These are phyloP conservation scores for Donacobius atricapilla DNA, from an alignment of 2,113 vertebrate species.

Conservation along the genomic window DNA sequence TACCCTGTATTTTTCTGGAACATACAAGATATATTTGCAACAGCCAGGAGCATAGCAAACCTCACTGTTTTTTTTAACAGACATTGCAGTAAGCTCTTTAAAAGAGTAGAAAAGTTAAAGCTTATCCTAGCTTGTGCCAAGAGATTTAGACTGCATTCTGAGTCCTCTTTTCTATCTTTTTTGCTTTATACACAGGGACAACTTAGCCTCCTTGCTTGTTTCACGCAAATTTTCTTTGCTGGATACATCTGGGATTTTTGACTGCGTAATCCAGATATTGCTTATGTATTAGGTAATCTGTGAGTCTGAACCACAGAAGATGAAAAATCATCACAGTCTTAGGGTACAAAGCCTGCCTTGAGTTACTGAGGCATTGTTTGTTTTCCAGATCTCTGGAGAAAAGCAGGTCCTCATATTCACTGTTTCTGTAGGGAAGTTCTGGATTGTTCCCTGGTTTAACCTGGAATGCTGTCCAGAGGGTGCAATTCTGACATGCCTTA, in stretches of 20 bases:
- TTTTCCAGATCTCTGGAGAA: neutral
- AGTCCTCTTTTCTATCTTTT: neutral
- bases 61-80: neutral
- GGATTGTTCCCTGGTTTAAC: neutral
- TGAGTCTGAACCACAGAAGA: neutral
- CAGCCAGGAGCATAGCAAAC: neutral
- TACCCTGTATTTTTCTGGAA: neutral
- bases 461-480: neutral
- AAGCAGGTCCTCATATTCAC: neutral
- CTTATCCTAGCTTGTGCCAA: neutral
- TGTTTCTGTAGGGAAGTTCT: neutral
- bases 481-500: neutral
- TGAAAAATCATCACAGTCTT: neutral
- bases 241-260: neutral
- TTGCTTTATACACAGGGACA: neutral
- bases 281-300: neutral
- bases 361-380: neutral
- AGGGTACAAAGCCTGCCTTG: neutral
- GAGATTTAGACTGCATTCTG: neutral
- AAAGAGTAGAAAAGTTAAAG: neutral
- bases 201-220: neutral
- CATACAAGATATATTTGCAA: neutral
- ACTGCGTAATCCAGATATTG: neutral
- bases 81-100: neutral
- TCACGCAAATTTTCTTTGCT: neutral